phyloP scores from a whole-genome alignment of 2,797 vertebrate genomes.

The Cirrhinus molitorella region DNA sequence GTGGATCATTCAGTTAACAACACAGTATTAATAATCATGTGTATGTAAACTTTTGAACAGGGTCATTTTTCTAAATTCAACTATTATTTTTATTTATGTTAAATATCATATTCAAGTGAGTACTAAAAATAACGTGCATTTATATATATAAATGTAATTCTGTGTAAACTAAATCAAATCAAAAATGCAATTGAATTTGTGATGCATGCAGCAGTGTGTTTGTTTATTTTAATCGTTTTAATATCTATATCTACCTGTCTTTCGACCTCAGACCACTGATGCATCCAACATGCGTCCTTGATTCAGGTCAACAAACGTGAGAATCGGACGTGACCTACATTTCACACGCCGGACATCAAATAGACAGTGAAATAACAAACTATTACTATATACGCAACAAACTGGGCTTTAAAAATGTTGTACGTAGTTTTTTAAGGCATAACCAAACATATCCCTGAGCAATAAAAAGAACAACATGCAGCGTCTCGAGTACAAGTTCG shows the following conservation, averaged over 20 bases:
- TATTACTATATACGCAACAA: not conserved
- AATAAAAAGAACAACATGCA: not conserved
- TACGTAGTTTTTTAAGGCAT: not conserved
- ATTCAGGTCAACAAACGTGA: slow-evolving; percentile 11
- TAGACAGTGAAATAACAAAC: not conserved
- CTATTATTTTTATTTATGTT: too few relatives aligned
- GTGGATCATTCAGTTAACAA: too few relatives aligned
- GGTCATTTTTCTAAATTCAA: too few relatives aligned
- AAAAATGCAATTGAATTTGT: not conserved
- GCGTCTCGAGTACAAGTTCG: not conserved
- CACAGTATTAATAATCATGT: too few relatives aligned
- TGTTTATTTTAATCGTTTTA: not conserved
- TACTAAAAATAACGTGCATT: not conserved
- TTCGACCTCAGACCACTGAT: slow-evolving; percentile 21
- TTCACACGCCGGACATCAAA: not conserved
- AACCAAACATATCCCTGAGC: not conserved
- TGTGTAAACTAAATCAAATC: not conserved
- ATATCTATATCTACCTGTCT: slow-evolving; percentile 29
- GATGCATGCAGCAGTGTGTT: not conserved
- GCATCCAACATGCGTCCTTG: slow-evolving; percentile 34
- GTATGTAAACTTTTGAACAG: too few relatives aligned
- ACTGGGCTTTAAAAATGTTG: slow-evolving; percentile 18
- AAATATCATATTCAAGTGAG: too few relatives aligned
- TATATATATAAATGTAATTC: not conserved
- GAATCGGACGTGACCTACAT: not conserved